Conservation (phyloP, 2,113 vertebrate genomes). For the Malaclemys terrapin region DNA sequence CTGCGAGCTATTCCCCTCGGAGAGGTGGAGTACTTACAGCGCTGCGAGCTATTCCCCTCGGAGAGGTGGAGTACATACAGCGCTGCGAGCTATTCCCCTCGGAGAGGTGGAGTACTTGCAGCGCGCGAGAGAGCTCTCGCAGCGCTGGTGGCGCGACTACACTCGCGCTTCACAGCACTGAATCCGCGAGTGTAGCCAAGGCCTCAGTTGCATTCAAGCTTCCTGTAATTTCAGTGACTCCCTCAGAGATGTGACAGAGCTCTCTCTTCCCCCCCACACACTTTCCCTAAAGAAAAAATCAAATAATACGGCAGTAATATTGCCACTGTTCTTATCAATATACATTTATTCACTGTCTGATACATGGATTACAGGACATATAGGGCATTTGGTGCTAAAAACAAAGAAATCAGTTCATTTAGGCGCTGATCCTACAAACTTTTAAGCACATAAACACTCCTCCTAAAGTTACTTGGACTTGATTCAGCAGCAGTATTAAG, state of each 20-base stretch:
- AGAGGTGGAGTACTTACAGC: no score
- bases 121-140: no score
- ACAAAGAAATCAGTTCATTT: rapidly evolving
- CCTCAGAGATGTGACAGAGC: not conserved
- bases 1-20: no score
- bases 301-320: rapidly evolving
- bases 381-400: not conserved
- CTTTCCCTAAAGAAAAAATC: rapidly evolving
- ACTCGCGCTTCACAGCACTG: no score
- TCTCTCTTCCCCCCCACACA: rapidly evolving
- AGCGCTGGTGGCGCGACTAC: no score
- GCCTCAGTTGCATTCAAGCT: rapidly evolving
- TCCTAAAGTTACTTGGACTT: rapidly evolving
- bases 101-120: no score
- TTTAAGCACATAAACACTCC: not conserved
- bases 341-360: not conserved
- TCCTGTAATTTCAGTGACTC: not conserved
- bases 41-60: no score
- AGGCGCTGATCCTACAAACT: rapidly evolving
- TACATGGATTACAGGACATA: rapidly evolving
- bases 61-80: no score
- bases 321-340: rapidly evolving
- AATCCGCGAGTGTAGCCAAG: no score
- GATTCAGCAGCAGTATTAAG: rapidly evolving
- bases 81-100: no score